Percentiles rank a stretch among this genome's conserved stretches.
Evolutionary conservation across 2,888 invertebrate genomes (phyloP).

Genomic region (Rotaria socialis): DNA sequence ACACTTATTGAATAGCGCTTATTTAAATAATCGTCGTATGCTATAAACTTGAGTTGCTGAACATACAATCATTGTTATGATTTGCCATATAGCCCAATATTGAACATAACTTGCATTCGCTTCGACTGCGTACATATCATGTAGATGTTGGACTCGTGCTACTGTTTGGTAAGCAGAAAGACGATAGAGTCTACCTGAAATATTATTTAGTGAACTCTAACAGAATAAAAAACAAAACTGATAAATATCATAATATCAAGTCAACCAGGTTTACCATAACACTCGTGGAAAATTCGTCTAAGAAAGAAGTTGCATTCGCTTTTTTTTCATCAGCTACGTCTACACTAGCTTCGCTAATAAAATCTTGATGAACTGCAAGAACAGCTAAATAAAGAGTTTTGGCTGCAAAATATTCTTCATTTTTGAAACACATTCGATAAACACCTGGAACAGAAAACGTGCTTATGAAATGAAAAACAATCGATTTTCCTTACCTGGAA

Average conservation of each 20-base stretch:
- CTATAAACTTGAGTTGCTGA: neutral
- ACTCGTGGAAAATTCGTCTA: neutral
- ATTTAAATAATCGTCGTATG: neutral
- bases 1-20: neutral
- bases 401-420: neutral
- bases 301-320: neutral
- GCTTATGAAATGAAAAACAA: too few species aligned
- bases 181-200: neutral
- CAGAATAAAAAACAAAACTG: too few species aligned
- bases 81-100: neutral
- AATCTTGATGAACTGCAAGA: neutral
- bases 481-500: neutral
- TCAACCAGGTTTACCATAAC: neutral
- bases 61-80: neutral
- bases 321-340: neutral
- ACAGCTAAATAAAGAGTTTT: neutral
- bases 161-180: neutral
- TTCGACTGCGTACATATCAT: neutral
- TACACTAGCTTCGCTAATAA: neutral
- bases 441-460: neutral
- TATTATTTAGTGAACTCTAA: neutral
- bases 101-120: neutral
- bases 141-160: neutral
- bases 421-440: neutral
- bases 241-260: too few species aligned